Base-by-base conservation (phyloP, 2,797 vertebrate species). In the Myiotriccus ornatus region DNA sequence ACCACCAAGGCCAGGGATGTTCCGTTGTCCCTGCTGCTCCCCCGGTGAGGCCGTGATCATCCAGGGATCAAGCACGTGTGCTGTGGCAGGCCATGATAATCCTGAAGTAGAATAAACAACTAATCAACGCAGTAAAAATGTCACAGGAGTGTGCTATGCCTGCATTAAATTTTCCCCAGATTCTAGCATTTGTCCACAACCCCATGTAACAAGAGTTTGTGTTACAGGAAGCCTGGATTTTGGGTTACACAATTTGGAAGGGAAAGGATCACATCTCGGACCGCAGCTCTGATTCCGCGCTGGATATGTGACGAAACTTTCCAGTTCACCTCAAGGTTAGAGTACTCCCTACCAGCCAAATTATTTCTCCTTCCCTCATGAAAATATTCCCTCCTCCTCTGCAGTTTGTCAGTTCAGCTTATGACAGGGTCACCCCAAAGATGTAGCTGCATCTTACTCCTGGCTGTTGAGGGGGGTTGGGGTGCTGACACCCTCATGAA, bases 231-330 rank as follows among this genome's bases (percentile, higher is more conserved):
- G 41, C 34, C 60, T 76, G 50, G 17, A 56, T 68, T 89, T 30
- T 28, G 59, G 47, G 19, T 56, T 12, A 3, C 81, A 35, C 28
- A 12, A 8, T 52, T 46, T n/a, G 55, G 67, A 76, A 44, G 46
- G 20, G 6, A 18, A 49, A 52, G 41, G 52, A 83, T 59, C 3
- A 1, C 25, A 35, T 24, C 55, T 84, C 0, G 0, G 50, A 43
- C 30, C 1, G 0, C 19, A 46, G n/a, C 2, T 6, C 41, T 71
- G 52, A 47, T 52, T 57, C 79, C 34, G 34, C 0, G 0, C 43
- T 90, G 92, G 63, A 46, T 14, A 12, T 1, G 1, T 50, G 34
- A 65, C 2, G 4, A 37, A 85, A 53, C 70, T 47, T 87, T 32
- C 49, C 46, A 13, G 67, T 73, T 94, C 14, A 0, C 41, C 59